Evolutionary conservation across 2,888 invertebrate species (phyloP), one percentile per base, ranked within the genome.

Genomic region (Dasysyrphus albostriatus): DNA sequence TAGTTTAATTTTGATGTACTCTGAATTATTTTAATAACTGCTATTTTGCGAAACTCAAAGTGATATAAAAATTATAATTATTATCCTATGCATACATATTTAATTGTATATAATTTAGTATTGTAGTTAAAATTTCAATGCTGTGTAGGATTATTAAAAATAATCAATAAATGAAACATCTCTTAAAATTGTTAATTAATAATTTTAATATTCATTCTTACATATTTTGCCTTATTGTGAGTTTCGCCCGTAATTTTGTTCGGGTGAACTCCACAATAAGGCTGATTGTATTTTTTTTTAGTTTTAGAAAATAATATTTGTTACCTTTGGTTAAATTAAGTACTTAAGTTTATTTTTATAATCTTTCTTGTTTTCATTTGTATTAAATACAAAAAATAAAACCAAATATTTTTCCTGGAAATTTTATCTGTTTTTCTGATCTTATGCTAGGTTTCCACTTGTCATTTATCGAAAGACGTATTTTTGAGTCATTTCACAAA

Each of bases 311-410:
- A 34, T 34, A 56, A 58, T 34, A 16, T 16, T 58, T 58, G 16
- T 58, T 34, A 34, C 14, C 14, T 14, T 29, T 58, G 32, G 9
- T 34, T 34, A 34, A 56, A 34, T 16, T n/a, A 37, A 16, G 58
- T 58, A 58, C 58, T 58, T 58, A 58, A 34, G 16, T 58, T 58
- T 34, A 34, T 58, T 58, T 58, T 58, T 34, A 16, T 16, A 16
- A 12, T 58, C 29, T 12, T 56, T 56, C 34, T 56, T 54, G 24
- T 56, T 56, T 56, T 56, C n/a, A 56, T 56, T 56, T 56, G 56
- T 56, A n/a, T 54, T 51, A 10, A 19, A 19, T 19, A 12, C 19
- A 54, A 29, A 24, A 34, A 34, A 34, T 58, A 58, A 54, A 34
- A 56, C 32, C 32, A 56, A 58, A 34, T 58, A 58, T 58, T 16